Evolutionary conservation across 2,113 vertebrate species (phyloP), one percentile per base, ranked within the genome.

Genomic region (Scalopus aquaticus): DNA sequence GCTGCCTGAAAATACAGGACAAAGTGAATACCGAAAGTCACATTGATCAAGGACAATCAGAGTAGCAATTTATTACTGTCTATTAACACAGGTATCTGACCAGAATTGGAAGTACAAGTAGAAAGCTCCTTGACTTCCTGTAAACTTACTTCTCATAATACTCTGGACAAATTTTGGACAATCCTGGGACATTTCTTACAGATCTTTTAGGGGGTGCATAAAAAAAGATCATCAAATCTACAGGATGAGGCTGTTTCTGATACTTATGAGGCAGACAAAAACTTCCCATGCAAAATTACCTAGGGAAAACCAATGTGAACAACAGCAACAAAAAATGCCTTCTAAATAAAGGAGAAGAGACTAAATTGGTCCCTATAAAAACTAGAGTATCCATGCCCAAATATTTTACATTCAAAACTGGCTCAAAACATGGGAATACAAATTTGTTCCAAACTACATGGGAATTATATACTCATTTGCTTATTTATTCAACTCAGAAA

Each of bases 401-500:
- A 79, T 37, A 79, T 90, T 90, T 69, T 67, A 6, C 30, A 78
- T 42, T 81, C 39, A 74, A 42, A 64, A 90, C 70, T 37, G 20
- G 32, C 70, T 94, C 85, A 37, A 69, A 89, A 81, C 4, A 30
- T 32, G 44, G 28, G 22, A 73, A 46, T n/a, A 4, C 60, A 94
- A 92, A 91, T 90, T 39, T 67, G 16, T 82, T 82, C 42, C 69
- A 39, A 9, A 32, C 56, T 74, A 69, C 26, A 65, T 82, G 62
- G 69, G 49, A 97, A 89, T 72, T 86, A 72, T 5, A 67, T 2
- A 60, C 15, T 78, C 79, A 73, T 32, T 82, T 62, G 54, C 22
- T 51, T 54, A 69, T 32, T 69, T 42, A 79, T 30, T 93, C 46
- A 78, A 42, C 39, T 87, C n/a, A 95, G 44, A 94, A 91, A 87